Conservation (phyloP, 2,797 vertebrate genomes). For the Scyliorhinus canicula region DNA sequence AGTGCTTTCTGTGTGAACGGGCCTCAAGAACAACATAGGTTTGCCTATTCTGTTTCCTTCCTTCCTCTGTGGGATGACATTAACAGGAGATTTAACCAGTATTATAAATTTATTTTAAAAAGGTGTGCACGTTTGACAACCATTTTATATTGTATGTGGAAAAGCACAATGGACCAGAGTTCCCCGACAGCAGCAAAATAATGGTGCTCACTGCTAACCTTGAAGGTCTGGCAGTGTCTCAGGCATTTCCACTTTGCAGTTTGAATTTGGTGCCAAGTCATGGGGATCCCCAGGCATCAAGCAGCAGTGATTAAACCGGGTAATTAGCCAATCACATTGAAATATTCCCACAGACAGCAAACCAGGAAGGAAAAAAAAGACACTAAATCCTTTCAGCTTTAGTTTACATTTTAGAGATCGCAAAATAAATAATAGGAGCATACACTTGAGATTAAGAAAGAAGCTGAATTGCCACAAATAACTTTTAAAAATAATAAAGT, state of each 20-base stretch:
- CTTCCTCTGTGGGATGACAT: neutral
- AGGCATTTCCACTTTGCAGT: neutral
- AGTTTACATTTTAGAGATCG: neutral
- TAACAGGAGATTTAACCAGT: neutral
- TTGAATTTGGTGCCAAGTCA: neutral
- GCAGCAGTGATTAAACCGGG: neutral
- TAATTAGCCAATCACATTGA: neutral
- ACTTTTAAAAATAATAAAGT: too few relatives aligned
- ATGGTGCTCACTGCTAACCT: neutral
- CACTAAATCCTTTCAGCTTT: neutral
- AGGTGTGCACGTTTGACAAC: neutral
- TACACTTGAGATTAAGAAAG: neutral
- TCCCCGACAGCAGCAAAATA: neutral
- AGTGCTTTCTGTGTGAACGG: neutral
- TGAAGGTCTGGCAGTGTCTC: neutral
- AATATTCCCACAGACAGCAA: neutral
- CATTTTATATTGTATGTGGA: neutral
- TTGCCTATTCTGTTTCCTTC: too few relatives aligned
- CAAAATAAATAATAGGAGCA: neutral
- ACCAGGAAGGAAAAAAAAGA: neutral
- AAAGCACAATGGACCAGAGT: neutral
- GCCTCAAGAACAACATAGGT: conserved; percentile 1
- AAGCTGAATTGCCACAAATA: neutral
- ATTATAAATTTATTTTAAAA: too few relatives aligned
- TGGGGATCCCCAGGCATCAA: neutral